Conservation (phyloP, 2,888 invertebrate species). For the Himalopsyche tibetana region DNA sequence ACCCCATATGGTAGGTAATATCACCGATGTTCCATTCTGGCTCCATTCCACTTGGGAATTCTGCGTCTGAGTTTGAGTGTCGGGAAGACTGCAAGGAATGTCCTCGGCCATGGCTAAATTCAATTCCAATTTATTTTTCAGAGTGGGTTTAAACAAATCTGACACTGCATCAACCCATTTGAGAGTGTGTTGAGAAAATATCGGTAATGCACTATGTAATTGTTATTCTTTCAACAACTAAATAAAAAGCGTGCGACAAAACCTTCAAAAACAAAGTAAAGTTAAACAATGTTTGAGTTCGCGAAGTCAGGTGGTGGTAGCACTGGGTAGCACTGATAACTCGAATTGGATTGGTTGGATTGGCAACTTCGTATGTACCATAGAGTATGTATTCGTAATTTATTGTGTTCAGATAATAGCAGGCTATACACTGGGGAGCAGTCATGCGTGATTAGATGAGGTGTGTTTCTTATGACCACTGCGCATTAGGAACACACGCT, state of each 20-base stretch:
- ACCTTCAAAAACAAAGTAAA: not conserved
- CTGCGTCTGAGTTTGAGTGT: conserved; percentile 75
- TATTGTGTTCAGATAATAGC: no score
- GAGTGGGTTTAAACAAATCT: not conserved
- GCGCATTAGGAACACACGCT: no score
- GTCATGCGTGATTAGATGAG: no score
- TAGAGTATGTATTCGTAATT: no score
- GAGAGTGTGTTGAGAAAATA: not conserved
- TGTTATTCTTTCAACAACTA: not conserved
- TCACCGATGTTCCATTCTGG: conserved; percentile 72
- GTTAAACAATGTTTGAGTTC: not conserved
- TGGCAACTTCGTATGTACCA: no score
- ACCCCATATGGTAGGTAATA: conserved; percentile 75
- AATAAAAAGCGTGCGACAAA: not conserved
- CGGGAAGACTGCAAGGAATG: conserved; percentile 64
- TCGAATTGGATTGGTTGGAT: no score
- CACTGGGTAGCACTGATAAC: no score
- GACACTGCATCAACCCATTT: conserved; percentile 54
- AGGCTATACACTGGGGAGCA: no score
- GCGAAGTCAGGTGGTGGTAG: no score
- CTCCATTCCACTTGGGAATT: conserved; percentile 75
- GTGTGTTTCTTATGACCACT: no score
- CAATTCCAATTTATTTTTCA: not conserved
- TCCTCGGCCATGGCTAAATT: conserved; percentile 50
- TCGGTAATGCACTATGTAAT: not conserved